Percentiles rank a stretch among this genome's conserved stretches.
Evolutionary conservation across 1,140 invertebrate species (phyloP).

Genomic region (Diachasma alloeum): DNA sequence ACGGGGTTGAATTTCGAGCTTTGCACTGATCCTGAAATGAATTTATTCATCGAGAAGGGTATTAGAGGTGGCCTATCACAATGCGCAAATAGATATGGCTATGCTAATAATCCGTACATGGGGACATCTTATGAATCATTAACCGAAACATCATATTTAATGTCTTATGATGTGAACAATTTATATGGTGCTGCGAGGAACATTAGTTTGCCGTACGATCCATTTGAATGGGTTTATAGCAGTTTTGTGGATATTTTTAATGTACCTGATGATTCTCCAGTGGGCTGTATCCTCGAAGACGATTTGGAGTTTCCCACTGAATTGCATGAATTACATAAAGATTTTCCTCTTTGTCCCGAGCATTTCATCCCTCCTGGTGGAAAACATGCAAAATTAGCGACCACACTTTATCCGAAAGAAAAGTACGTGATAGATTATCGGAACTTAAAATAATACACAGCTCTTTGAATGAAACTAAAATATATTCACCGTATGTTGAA

Average conservation of each 20-base stretch:
- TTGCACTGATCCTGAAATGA: slow-evolving; percentile 40
- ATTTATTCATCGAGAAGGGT: slow-evolving; percentile 43
- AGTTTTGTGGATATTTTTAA: not conserved
- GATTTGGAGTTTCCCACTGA: not conserved
- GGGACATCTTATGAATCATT: slow-evolving; percentile 22
- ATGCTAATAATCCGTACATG: slow-evolving; percentile 45
- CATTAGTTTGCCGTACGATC: slow-evolving; percentile 24
- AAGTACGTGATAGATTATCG: too few species aligned
- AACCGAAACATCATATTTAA: too few species aligned
- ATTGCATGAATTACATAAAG: too few species aligned
- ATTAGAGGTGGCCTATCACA: slow-evolving; percentile 43
- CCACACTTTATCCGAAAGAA: too few species aligned
- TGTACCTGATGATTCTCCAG: not conserved
- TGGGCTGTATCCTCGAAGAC: not conserved
- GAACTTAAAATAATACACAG: too few species aligned
- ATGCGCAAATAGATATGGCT: slow-evolving; percentile 50
- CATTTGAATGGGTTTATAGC: slow-evolving; percentile 50
- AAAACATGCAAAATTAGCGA: too few species aligned
- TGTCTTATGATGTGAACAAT: too few species aligned
- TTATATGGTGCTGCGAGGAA: too few species aligned
- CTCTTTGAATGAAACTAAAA: too few species aligned
- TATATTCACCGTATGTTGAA: too few species aligned
- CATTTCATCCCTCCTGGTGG: too few species aligned
- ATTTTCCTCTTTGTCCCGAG: too few species aligned
- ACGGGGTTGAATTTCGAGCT: slow-evolving; percentile 44